Conservation (phyloP, 2,113 vertebrate genomes). For the Microcebus tavaratra region DNA sequence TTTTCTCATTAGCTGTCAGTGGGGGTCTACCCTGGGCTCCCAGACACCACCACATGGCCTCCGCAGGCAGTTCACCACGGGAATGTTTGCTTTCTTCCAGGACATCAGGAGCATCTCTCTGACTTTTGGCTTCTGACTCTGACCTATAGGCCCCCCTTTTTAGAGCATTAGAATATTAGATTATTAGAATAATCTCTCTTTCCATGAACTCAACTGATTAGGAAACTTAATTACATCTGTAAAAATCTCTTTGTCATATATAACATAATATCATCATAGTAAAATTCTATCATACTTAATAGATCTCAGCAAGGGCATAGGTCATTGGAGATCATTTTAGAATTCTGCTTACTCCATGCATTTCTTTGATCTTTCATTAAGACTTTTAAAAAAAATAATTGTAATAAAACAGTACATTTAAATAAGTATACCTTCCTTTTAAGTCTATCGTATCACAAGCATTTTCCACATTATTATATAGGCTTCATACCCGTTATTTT, state of each 20-base stretch:
- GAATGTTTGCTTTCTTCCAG: background rate
- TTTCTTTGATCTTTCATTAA: background rate
- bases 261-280: background rate
- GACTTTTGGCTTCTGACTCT: background rate
- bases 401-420: background rate
- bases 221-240: background rate
- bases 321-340: background rate
- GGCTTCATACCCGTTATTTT: background rate
- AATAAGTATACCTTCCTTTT: background rate
- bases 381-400: background rate
- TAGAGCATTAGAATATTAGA: background rate
- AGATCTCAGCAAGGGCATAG: background rate
- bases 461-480: background rate
- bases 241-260: background rate
- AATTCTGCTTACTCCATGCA: background rate
- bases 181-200: background rate
- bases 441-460: background rate
- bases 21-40: background rate
- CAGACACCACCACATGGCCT: background rate
- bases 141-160: background rate
- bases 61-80: background rate
- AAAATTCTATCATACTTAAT: background rate
- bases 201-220: background rate
- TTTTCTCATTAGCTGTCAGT: background rate
- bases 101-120: background rate